Percentiles rank a stretch among this genome's conserved stretches.
phyloP scores from a whole-genome alignment of 2,888 invertebrate genomes.

The Eilema griseolum region DNA sequence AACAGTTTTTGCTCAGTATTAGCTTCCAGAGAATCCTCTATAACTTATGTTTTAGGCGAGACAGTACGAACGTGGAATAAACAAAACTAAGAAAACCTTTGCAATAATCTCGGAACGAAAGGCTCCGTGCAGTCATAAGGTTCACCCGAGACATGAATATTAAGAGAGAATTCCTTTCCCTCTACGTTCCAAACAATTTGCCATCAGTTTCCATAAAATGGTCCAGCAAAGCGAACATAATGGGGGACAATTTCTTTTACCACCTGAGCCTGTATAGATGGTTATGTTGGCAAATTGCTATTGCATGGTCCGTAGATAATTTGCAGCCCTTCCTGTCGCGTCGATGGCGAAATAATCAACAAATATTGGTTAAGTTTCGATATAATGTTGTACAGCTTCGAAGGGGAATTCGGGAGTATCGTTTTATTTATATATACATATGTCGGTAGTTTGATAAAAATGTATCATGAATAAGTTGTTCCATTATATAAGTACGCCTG shows the following conservation, averaged over 20 bases:
- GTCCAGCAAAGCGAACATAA: slow-evolving; percentile 74
- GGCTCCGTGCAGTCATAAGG: slow-evolving; percentile 57
- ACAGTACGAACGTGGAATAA: slow-evolving; percentile 57
- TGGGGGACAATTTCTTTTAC: slow-evolving; percentile 78
- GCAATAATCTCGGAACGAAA: slow-evolving; percentile 57
- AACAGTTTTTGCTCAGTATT: slow-evolving; percentile 22
- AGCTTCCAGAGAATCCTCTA: slow-evolving; percentile 33
- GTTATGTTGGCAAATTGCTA: slow-evolving; percentile 50
- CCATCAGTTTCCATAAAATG: slow-evolving; percentile 79
- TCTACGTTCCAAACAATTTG: slow-evolving; percentile 72
- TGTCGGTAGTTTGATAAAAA: neutral
- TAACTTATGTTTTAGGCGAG: slow-evolving; percentile 56
- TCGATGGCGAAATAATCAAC: slow-evolving; percentile 44
- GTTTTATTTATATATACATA: slow-evolving; percentile 14
- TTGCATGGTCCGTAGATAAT: slow-evolving; percentile 56
- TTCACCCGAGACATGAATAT: slow-evolving; percentile 73
- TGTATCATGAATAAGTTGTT: neutral
- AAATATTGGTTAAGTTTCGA: slow-evolving; percentile 42
- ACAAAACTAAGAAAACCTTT: slow-evolving; percentile 53
- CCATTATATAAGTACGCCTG: too few species aligned
- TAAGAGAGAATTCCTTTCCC: slow-evolving; percentile 62
- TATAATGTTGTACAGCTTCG: slow-evolving; percentile 26
- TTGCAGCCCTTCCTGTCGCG: slow-evolving; percentile 42
- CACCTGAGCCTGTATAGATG: slow-evolving; percentile 72
- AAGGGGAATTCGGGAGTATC: neutral